Conservation (phyloP, 2,113 vertebrate species). For the Urocitellus parryii region DNA sequence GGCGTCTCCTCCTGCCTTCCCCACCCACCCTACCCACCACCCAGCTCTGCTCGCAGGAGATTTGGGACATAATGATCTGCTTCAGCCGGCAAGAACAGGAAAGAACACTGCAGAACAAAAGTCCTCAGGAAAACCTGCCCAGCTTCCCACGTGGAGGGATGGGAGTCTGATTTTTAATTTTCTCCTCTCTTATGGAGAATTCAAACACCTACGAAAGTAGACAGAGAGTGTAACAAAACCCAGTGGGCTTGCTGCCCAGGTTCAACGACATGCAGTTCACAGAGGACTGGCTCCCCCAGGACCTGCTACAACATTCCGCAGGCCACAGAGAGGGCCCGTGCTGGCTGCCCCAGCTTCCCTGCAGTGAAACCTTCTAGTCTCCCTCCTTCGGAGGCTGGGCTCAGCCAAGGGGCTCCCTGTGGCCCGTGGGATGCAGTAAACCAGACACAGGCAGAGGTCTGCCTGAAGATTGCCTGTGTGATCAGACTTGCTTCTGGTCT, state of each 20-base stretch:
- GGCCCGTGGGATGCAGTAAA: background rate
- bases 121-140: background rate
- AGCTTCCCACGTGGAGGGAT: background rate
- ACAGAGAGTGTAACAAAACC: accelerated
- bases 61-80: background rate
- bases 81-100: background rate
- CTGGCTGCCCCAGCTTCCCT: too few species aligned
- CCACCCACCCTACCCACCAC: background rate
- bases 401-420: background rate
- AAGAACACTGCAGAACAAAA: background rate
- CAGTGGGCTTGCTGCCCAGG: background rate
- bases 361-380: too few species aligned
- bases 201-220: background rate
- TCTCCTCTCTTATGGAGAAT: background rate
- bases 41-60: background rate
- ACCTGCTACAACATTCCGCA: too few species aligned
- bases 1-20: background rate
- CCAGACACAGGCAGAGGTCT: background rate
- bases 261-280: background rate
- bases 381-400: too few species aligned
- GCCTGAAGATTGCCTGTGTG: too few species aligned
- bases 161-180: background rate
- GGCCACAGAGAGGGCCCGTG: accelerated
- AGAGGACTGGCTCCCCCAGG: background rate
- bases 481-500: accelerated